Conservation (phyloP, 2,113 vertebrate genomes). For the Accipiter cooperii region DNA sequence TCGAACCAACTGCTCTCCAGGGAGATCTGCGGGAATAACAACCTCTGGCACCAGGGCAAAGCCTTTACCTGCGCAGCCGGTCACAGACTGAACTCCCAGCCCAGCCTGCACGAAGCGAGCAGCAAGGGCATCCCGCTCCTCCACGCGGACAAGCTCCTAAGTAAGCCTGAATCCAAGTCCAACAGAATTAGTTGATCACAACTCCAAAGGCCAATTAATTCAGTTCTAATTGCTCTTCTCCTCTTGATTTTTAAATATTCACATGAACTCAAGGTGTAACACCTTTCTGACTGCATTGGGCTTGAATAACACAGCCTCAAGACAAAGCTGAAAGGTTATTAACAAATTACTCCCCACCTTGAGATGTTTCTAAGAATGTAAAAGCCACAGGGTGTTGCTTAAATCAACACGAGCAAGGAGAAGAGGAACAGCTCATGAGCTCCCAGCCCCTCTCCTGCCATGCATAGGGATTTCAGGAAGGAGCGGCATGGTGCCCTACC, state of each 20-base stretch:
- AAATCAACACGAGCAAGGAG: background rate
- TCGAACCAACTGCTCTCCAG: background rate
- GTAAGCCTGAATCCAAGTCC: background rate
- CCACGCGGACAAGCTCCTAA: rapidly evolving
- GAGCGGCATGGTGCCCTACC: too few relatives aligned
- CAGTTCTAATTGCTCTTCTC: background rate
- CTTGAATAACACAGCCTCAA: background rate
- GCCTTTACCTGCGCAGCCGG: background rate
- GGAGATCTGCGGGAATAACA: background rate
- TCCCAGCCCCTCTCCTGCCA: background rate
- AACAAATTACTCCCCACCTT: background rate
- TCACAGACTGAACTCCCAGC: too few relatives aligned
- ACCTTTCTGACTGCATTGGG: background rate
- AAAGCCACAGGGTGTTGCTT: background rate
- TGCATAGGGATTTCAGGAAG: background rate
- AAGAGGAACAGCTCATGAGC: background rate
- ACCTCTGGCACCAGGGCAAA: background rate
- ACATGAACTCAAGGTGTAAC: rapidly evolving
- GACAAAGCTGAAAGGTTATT: too few relatives aligned
- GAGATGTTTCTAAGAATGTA: background rate
- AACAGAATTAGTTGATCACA: rapidly evolving
- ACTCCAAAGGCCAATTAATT: background rate
- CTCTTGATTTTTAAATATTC: background rate
- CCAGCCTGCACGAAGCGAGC: too few relatives aligned
- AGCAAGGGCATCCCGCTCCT: background rate